These are phyloP conservation scores for Bombus confusus DNA, from an alignment of 1,140 invertebrate species.

Conservation along the genomic window DNA sequence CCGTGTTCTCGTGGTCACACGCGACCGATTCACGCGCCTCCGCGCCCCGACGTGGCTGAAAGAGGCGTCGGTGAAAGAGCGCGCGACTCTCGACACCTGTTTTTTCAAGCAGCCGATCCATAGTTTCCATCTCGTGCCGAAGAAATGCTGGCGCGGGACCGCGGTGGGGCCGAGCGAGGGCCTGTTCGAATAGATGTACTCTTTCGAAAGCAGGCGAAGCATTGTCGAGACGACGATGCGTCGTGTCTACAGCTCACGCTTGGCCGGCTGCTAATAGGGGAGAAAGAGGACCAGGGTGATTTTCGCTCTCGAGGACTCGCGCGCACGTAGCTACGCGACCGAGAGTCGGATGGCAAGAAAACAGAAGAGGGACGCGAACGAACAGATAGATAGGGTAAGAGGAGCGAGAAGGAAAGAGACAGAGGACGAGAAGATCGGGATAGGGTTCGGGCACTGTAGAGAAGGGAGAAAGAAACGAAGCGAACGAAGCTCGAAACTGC, in stretches of 20 bases:
- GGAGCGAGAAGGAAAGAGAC: neutral
- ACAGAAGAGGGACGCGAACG: slow-evolving; percentile 25
- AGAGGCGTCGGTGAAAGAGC: slow-evolving; percentile 20
- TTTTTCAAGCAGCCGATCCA: slow-evolving; percentile 20
- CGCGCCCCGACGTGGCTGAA: rapidly evolving
- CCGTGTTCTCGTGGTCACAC: neutral
- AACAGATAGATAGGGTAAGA: slow-evolving; percentile 26
- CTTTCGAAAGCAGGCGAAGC: slow-evolving; percentile 14
- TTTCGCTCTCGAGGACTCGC: neutral
- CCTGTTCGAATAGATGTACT: slow-evolving; percentile 56
- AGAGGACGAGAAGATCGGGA: neutral
- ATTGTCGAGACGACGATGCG: slow-evolving; percentile 61
- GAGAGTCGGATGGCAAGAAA: slow-evolving; percentile 17
- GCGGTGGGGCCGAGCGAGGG: neutral
- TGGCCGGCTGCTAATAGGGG: slow-evolving; percentile 58
- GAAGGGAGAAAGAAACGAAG: slow-evolving; percentile 31
- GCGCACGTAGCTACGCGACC: neutral
- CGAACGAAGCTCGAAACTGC: slow-evolving; percentile 60
- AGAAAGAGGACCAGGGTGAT: neutral
- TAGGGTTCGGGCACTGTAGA: slow-evolving; percentile 5
- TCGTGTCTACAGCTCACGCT: slow-evolving; percentile 70
- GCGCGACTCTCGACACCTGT: slow-evolving; percentile 48
- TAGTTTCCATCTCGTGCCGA: neutral
- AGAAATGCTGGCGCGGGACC: neutral
- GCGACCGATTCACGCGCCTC: neutral